Evolutionary conservation across 2,113 vertebrate species (phyloP), one percentile per base, ranked within the genome.

Genomic region (Piprites chloris): DNA sequence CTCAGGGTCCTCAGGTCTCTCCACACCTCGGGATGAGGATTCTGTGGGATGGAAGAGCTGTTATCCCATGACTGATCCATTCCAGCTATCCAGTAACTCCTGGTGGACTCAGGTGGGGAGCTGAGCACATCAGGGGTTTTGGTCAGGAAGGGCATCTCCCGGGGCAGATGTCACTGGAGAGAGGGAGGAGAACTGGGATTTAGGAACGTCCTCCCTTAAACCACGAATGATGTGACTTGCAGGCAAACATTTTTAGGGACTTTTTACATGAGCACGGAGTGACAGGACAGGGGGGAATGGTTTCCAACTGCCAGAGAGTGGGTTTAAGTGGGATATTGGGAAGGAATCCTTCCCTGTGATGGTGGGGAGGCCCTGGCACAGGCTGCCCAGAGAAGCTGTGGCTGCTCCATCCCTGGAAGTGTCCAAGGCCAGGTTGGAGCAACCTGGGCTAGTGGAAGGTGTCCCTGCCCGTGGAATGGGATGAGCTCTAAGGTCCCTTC

Each of bases 1-100:
- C 33, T 0, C 1, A 17, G 9, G 8, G 32, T 8, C 33, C 50
- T 17, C 2, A 6, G 52, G 9, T 50, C 12, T 30, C 6, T 7
- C 3, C 9, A 0, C 23, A 27, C n/a, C 15, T 49, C 0, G 1
- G n/a, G 46, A 9, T 19, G 49, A 72, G 46, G 69, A 53, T 37
- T 65, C 41, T 58, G 68, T 1, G 2, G 35, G 23, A 3, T 32
- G 27, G 26, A 67, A 55, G 5, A 14, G 8, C 5, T 8, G 5
- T 21, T 18, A 7, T 41, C 35, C 50, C 28, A 0, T 1, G 12
- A 5, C 1, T 20, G 17, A 26, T 47, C 56, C 42, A 15, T 75
- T 32, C 52, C 62, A 67, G 79, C 46, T 28, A 2, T 49, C 19
- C 0, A 0, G 59, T 32, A 82, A 6, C n/a, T 46, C 69, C 66